phyloP scores from a whole-genome alignment of 2,113 vertebrate species.

The Lota lota region DNA sequence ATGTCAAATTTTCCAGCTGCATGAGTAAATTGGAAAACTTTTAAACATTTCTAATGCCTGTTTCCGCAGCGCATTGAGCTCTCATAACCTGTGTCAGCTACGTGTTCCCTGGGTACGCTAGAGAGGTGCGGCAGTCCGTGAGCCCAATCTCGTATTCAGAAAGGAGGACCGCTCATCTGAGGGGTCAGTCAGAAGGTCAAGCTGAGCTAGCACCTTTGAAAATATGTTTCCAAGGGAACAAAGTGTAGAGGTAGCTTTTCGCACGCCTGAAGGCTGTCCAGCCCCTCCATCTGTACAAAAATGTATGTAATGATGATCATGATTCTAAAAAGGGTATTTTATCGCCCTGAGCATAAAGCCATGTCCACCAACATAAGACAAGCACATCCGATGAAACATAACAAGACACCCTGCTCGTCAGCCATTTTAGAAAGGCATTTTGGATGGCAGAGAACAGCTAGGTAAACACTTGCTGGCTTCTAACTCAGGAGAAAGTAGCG shows the following conservation, averaged over 20 bases:
- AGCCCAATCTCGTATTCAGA: neutral
- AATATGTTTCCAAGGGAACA: neutral
- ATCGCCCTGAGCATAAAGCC: too few species aligned
- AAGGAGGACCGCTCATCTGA: neutral
- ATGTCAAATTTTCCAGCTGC: neutral
- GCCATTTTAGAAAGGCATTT: conserved; percentile 6
- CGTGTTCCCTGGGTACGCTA: neutral
- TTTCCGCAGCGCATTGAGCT: neutral
- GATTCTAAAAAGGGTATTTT: too few species aligned
- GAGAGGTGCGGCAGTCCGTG: neutral
- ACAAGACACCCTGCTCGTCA: neutral
- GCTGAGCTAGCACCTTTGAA: neutral
- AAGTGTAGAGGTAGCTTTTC: neutral
- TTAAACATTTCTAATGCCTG: neutral
- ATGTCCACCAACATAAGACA: neutral
- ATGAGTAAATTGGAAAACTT: neutral
- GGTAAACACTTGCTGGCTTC: conserved; percentile 15
- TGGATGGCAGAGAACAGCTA: conserved; percentile 15
- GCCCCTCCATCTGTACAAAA: too few species aligned
- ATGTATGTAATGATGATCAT: too few species aligned
- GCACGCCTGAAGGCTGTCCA: too few species aligned
- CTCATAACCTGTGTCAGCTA: neutral
- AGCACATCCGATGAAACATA: neutral
- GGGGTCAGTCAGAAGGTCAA: conserved; percentile 7
- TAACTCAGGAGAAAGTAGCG: conserved; percentile 2